Conservation (phyloP, 2,797 vertebrate genomes). For the Mareca penelope region DNA sequence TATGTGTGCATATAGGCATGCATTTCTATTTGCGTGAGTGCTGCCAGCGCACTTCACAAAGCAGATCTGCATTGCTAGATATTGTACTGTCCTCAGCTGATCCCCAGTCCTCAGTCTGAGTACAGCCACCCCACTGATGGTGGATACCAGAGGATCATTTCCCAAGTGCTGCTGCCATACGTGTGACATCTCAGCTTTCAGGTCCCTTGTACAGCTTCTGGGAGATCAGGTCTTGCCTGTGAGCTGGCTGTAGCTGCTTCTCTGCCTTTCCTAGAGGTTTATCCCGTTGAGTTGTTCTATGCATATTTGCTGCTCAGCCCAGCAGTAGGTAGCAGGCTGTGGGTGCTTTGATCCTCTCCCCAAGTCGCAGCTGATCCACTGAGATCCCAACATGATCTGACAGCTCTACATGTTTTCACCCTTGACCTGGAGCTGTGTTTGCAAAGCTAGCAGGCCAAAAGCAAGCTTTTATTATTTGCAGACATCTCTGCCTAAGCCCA, state of each 20-base stretch:
- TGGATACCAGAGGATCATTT: background rate
- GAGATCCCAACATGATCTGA: background rate
- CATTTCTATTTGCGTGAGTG: background rate
- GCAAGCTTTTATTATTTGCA: background rate
- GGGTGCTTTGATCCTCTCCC: background rate
- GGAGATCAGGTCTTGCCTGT: background rate
- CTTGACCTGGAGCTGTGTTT: background rate
- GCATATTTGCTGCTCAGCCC: background rate
- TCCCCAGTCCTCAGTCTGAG: background rate
- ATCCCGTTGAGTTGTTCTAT: background rate
- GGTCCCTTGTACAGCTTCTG: background rate
- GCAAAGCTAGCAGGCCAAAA: background rate
- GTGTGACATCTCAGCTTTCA: background rate
- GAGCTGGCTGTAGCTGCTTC: background rate
- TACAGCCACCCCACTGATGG: background rate
- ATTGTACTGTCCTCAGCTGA: background rate
- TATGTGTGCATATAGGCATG: background rate
- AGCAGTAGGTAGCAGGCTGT: accelerated
- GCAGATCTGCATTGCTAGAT: background rate
- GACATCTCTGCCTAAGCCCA: background rate
- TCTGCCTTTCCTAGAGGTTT: background rate
- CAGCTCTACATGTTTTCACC: background rate
- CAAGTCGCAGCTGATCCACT: background rate
- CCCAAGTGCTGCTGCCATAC: background rate
- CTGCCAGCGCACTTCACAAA: background rate